Conservation (phyloP, 1,140 invertebrate genomes). For the Neodiprion lecontei region DNA sequence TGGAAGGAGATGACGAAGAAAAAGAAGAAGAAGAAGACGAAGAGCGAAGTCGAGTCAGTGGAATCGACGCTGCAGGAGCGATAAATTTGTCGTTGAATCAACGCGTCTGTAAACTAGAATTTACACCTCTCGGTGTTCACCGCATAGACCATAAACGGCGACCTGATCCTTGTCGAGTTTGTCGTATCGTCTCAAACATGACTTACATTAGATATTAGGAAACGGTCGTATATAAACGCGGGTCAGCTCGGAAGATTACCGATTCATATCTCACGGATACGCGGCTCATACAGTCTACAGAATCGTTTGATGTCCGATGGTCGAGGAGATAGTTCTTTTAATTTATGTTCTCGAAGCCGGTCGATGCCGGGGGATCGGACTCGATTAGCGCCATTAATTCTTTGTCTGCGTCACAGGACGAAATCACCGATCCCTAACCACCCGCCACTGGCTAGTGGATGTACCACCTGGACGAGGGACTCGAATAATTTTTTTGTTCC, state of each 20-base stretch:
- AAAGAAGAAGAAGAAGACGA: not conserved
- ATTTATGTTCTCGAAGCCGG: not conserved
- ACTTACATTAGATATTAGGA: constrained; percentile 7
- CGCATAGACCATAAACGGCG: constrained; percentile 20
- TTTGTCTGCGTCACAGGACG: not conserved
- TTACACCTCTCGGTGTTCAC: constrained; percentile 32
- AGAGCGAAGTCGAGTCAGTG: not conserved
- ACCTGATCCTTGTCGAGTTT: constrained; percentile 21
- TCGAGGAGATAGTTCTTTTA: not conserved
- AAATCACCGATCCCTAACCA: not conserved
- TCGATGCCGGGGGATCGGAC: not conserved
- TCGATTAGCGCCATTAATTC: not conserved
- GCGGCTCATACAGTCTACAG: not conserved
- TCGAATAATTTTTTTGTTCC: not conserved
- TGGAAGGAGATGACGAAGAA: too few species aligned
- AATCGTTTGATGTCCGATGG: not conserved
- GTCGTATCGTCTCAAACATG: not conserved
- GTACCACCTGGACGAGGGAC: not conserved
- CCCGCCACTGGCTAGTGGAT: not conserved
- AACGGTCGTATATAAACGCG: not conserved
- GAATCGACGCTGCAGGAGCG: not conserved
- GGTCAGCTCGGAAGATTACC: not conserved
- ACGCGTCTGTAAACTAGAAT: constrained; percentile 32
- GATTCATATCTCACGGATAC: not conserved
- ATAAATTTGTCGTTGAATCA: constrained; percentile 26